A percentile compares a stretch with the other conserved stretches of the same genome.
Evolutionary conservation across 1,140 invertebrate species (phyloP).

Genomic region (Laupala kohalensis): DNA sequence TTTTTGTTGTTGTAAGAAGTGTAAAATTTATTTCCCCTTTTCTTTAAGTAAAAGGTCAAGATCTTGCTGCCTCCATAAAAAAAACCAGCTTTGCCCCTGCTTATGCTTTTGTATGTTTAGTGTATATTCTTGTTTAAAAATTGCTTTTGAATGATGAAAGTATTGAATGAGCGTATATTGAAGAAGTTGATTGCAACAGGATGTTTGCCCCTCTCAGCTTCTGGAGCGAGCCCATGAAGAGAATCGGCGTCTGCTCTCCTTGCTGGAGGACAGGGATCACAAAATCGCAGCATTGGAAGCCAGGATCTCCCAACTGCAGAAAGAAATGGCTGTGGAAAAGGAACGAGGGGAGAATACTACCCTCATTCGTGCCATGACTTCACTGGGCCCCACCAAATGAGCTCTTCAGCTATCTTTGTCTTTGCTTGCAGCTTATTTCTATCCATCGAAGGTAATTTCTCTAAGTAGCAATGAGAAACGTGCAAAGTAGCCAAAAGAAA

Average conservation of each 20-base stretch:
- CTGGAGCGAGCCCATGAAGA: conserved; percentile 39
- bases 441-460: too few relatives aligned
- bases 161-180: neutral
- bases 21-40: too few relatives aligned
- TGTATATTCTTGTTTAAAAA: too few relatives aligned
- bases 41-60: too few relatives aligned
- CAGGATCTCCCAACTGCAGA: conserved; percentile 25
- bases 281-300: conserved; percentile 38
- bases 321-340: conserved; percentile 34
- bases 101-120: too few relatives aligned
- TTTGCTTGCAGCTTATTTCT: neutral
- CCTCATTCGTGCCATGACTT: conserved; percentile 35
- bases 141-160: neutral
- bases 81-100: too few relatives aligned
- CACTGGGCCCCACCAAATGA: conserved; percentile 12
- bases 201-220: conserved; percentile 15
- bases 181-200: neutral
- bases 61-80: too few relatives aligned
- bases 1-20: too few relatives aligned
- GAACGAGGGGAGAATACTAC: conserved; percentile 37
- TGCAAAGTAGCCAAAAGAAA: too few relatives aligned
- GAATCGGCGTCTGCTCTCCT: conserved; percentile 35
- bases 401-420: neutral
- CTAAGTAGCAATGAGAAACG: too few relatives aligned
- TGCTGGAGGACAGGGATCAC: conserved; percentile 40